Evolutionary conservation across 2,113 vertebrate genomes (phyloP), one percentile per base, ranked within the genome.

Genomic region (Prunella himalayana): DNA sequence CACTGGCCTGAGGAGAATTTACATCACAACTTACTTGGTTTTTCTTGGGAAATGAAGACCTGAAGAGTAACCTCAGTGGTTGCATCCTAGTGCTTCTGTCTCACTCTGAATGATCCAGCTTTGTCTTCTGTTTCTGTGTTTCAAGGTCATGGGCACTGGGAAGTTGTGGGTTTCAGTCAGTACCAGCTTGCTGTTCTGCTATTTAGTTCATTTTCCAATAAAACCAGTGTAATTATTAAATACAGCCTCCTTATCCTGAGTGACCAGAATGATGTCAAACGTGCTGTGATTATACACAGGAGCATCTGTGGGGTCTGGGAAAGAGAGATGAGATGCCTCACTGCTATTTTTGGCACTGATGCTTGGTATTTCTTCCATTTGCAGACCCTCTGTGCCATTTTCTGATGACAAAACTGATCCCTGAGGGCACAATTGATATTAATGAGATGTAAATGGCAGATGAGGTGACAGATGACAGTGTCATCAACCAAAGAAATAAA

Each of bases 361-460:
- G 90, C 44, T 88, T 73, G 54, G 41, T 94, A 60, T 83, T 88
- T 86, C 88, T 95, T 90, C 68, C n/a, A 45, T 86, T 86, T 92
- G 71, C 65, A 92, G 90, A 73, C 85, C 79, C 76, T 88, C 72
- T 92, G 82, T 96, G 88, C 95, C 82, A 71, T 86, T 90, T 93
- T 92, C 79, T 81, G 71, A 86, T 96, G 93, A 92, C 59, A 90
- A 92, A 96, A 93, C 49, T 65, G 56, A 94, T 92, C 92, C 94
- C 79, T 41, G 76, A 88, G 92, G 93, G 76, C 86, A 70, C 76
- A 81, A 45, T 75, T 92, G 85, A 42, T 93, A 90, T 96, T 97
- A 95, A 96, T 92, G 90, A 96, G 94, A 92, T 96, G 94, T 88
- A 95, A 96, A 96, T 96, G 96, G 94, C 79, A 95, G 82, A 90